A percentile compares a stretch with the other conserved stretches of the same genome.
Evolutionary conservation across 2,797 vertebrate species (phyloP).

Genomic region (Neosalanx taihuensis): DNA sequence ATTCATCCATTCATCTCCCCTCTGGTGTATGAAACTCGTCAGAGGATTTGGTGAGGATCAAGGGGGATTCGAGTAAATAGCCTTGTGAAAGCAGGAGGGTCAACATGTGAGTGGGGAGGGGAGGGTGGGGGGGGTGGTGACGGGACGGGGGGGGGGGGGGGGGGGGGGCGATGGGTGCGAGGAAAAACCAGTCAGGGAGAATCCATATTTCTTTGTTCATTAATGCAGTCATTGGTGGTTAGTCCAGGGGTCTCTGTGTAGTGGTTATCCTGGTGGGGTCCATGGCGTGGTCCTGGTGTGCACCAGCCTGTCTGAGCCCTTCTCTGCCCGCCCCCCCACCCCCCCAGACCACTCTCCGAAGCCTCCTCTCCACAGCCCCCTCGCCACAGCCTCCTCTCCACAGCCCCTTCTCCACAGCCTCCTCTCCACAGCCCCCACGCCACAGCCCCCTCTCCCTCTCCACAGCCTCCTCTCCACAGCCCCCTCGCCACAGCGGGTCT

Average conservation of each 20-base stretch:
- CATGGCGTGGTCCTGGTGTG: background rate
- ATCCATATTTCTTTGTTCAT: background rate
- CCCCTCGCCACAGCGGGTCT: background rate
- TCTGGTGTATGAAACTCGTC: background rate
- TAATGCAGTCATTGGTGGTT: background rate
- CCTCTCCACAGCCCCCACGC: too few relatives aligned
- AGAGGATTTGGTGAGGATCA: background rate
- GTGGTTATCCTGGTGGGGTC: too few relatives aligned
- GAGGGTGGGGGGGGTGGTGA: too few relatives aligned
- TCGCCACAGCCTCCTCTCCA: too few relatives aligned
- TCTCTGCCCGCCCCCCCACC: too few relatives aligned
- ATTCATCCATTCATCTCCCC: background rate
- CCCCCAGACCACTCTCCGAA: background rate
- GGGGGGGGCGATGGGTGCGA: background rate
- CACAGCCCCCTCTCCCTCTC: too few relatives aligned
- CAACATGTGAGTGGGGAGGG: background rate
- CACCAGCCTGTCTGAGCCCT: background rate
- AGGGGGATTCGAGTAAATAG: background rate
- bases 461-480: too few relatives aligned
- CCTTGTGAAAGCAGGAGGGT: background rate
- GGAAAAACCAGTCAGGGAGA: background rate
- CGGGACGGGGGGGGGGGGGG: background rate
- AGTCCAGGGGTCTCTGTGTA: too few relatives aligned
- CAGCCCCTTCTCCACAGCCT: background rate
- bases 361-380: background rate